Evolutionary conservation across 2,888 invertebrate species (phyloP).

Genomic region (Dryomyza anilis): DNA sequence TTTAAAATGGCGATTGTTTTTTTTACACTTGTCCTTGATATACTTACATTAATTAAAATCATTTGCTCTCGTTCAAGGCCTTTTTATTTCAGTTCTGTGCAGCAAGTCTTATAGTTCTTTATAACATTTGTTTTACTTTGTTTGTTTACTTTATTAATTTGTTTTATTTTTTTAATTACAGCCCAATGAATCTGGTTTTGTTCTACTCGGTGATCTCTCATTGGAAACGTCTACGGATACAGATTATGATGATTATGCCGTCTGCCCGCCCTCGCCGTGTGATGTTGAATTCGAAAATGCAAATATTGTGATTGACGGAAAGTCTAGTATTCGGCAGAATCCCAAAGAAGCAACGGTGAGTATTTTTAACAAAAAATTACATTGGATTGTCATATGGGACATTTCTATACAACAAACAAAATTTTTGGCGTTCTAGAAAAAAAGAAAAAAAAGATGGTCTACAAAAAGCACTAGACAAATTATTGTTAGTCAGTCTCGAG

Average conservation of each 20-base stretch:
- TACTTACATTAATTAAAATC: too few species aligned
- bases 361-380: slow-evolving; percentile 29
- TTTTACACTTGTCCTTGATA: too few species aligned
- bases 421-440: slow-evolving; percentile 21
- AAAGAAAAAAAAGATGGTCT: too few species aligned
- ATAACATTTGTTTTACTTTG: slow-evolving; percentile 13
- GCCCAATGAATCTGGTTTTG: slow-evolving; percentile 69
- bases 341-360: slow-evolving; percentile 59
- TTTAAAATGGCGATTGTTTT: too few species aligned
- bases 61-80: background rate
- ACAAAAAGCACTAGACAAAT: too few species aligned
- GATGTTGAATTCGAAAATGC: slow-evolving; percentile 84
- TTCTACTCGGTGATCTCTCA: slow-evolving; percentile 66
- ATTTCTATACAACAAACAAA: too few species aligned
- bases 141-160: slow-evolving; percentile 13
- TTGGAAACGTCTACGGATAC: slow-evolving; percentile 68
- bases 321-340: slow-evolving; percentile 77
- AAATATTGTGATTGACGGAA: slow-evolving; percentile 88
- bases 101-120: slow-evolving; percentile 4
- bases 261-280: slow-evolving; percentile 79
- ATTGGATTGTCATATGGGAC: slow-evolving; percentile 2
- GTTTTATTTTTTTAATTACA: slow-evolving; percentile 51
- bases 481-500: too few species aligned
- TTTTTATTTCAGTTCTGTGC: slow-evolving; percentile 1
- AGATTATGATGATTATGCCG: slow-evolving; percentile 65